Evolutionary conservation across 2,113 vertebrate genomes (phyloP), one percentile per base, ranked within the genome.

Genomic region (Eira barbara): DNA sequence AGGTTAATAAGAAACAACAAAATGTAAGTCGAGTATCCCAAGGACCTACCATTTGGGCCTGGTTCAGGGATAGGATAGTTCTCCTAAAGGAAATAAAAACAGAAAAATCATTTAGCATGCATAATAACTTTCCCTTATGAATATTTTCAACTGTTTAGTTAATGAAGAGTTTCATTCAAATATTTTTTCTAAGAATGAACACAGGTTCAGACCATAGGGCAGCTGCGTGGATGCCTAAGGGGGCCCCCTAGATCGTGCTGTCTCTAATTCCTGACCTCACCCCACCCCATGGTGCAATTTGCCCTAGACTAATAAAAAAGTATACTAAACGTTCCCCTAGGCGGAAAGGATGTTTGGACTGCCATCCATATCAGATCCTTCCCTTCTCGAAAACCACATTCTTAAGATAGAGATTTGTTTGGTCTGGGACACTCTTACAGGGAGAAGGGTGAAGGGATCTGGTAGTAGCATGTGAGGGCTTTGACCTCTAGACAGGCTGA

Each of bases 51-150:
- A 97, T 98, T 96, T 74, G 98, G 98, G 83, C 98, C 98, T 0
- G 99, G 99, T 80, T 99, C 99, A 2, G 99, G 99, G 29, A 99
- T 27, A 10, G 99, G 98, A 63, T 98, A 99, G 84, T 98, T 98
- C 97, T 99, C 99, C 99, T 99, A 73, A 49, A 97, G 97, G 42
- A 98, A 93, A 97, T 74, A 97, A 89, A 88, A 78, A 87, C 6
- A 94, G 34, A 95, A 84, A 84, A 89, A 80, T 31, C 0, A 89
- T 81, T 98, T 93, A 98, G 84, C 3, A 85, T 97, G 47, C 67
- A 89, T n/a, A 31, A 7, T 96, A 45, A 73, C 34, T 90, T n/a
- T 71, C 52, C 42, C 6, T 57, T 52, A 83, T 0, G 8, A 69
- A 86, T 21, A 94, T 79, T 93, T 93, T 67, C 17, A n/a, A n/a